These are phyloP conservation scores for Stigmatopora nigra DNA, from an alignment of 2,113 vertebrate species.

Conservation along the genomic window DNA sequence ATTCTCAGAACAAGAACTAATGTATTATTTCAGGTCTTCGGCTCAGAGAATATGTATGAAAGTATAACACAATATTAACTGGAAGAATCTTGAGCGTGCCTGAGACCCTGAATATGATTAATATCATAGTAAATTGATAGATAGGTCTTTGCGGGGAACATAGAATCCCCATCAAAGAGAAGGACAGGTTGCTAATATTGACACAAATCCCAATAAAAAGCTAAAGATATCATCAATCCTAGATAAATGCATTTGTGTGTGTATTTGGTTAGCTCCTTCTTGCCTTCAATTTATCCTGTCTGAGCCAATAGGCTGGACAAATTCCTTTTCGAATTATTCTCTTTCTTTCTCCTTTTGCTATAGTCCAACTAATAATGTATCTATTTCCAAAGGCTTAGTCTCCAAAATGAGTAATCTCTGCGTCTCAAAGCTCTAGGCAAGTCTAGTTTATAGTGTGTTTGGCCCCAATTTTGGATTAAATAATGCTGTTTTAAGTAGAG, in stretches of 20 bases:
- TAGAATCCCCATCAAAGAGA: neutral
- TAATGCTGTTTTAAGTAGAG: neutral
- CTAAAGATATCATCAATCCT: constrained; percentile 15
- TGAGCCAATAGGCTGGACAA: constrained; percentile 49
- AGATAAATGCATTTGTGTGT: constrained; percentile 31
- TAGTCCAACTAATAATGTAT: constrained; percentile 49
- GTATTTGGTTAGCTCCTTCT: constrained; percentile 27
- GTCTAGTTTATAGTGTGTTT: constrained; percentile 38
- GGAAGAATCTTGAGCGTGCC: neutral
- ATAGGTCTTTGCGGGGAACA: neutral
- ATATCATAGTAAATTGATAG: neutral
- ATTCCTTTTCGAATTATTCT: constrained; percentile 52
- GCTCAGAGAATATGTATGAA: neutral
- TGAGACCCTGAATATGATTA: neutral
- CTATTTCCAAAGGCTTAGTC: constrained; percentile 38
- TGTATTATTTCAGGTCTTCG: neutral
- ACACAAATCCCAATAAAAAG: constrained; percentile 11
- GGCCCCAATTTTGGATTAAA: constrained; percentile 16
- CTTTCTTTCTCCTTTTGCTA: constrained; percentile 25
- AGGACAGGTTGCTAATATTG: constrained; percentile 18
- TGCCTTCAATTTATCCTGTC: constrained; percentile 47
- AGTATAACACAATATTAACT: neutral
- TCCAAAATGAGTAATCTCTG: constrained; percentile 43
- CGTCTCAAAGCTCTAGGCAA: constrained; percentile 26
- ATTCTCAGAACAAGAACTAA: neutral